Evolutionary conservation across 2,113 vertebrate genomes (phyloP), one percentile per base, ranked within the genome.

Genomic region (Oncorhynchus nerka): DNA sequence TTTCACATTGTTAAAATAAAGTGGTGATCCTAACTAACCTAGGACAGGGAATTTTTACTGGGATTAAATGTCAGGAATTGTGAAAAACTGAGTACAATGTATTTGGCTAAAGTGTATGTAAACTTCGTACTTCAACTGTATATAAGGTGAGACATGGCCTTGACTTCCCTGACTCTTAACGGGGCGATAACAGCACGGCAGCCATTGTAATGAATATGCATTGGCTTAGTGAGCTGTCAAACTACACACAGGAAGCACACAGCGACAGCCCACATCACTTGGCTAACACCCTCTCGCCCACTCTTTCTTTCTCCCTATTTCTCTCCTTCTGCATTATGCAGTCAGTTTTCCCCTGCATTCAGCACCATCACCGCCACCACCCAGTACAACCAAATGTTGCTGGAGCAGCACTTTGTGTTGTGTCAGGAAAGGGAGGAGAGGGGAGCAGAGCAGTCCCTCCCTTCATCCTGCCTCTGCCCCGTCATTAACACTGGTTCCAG

Each of bases 401-500:
- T 68, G 65, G 9, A 70, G 48, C 71, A 76, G 74, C 71, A 64
- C 28, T 80, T n/a, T 81, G 12, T 69, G 74, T 0, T 72, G 24
- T 83, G 11, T 66, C n/a, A 24, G 65, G 24, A 64, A 7, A n/a
- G 24, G 16, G n/a, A 26, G 24, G 61, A 64, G 22, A 26, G 61
- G 24, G 9, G 24, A 67, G 65, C 51, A 19, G 51, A 55, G 1
- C 12, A 15, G 51, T 55, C 61, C n/a, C 61, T 24, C 61, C 61
- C n/a, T 5, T 16, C 16, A 1, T 32, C 15, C 30, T 22, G 15
- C 32, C 68, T 59, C 78, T 78, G 74, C 83, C 81, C 81, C 80
- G 83, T 86, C 82, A 89, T 93, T 91, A 91, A 88, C 87, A 84
- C 86, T 66, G 81, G 82, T 82, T 83, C 74, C 82, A 76, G 83